Conservation (phyloP, 2,888 invertebrate genomes). For the Globia sparganii region DNA sequence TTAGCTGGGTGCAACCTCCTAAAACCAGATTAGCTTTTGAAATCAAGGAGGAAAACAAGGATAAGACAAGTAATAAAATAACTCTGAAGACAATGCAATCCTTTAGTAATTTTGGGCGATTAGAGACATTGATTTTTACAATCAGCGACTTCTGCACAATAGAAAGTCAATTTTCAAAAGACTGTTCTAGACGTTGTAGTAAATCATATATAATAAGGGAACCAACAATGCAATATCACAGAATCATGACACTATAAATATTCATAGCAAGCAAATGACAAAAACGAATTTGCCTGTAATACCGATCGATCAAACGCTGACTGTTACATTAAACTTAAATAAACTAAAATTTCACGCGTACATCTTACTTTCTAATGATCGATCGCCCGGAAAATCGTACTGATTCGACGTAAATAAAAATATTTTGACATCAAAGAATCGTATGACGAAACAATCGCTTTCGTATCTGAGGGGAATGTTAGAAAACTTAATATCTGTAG, state of each 20-base stretch:
- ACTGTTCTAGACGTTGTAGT: neutral
- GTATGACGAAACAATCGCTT: slow-evolving; percentile 88
- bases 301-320: slow-evolving; percentile 64
- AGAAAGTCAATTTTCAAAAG: slow-evolving; percentile 6
- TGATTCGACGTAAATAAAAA: slow-evolving; percentile 88
- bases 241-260: slow-evolving; percentile 49
- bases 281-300: slow-evolving; percentile 63
- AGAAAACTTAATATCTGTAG: slow-evolving; percentile 83
- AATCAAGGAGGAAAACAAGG: neutral
- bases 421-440: slow-evolving; percentile 88
- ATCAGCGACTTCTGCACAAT: neutral
- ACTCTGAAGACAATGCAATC: neutral
- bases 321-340: slow-evolving; percentile 79
- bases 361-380: slow-evolving; percentile 85
- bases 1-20: neutral
- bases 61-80: neutral
- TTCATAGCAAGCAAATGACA: slow-evolving; percentile 57
- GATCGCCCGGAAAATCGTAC: slow-evolving; percentile 87
- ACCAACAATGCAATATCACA: slow-evolving; percentile 38
- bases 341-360: slow-evolving; percentile 85
- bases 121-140: neutral
- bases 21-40: neutral
- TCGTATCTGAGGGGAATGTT: slow-evolving; percentile 80
- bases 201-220: slow-evolving; percentile 26
- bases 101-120: neutral